Evolutionary conservation across 2,888 invertebrate genomes (phyloP).

Genomic region (Rhamphomyia laevipes): DNA sequence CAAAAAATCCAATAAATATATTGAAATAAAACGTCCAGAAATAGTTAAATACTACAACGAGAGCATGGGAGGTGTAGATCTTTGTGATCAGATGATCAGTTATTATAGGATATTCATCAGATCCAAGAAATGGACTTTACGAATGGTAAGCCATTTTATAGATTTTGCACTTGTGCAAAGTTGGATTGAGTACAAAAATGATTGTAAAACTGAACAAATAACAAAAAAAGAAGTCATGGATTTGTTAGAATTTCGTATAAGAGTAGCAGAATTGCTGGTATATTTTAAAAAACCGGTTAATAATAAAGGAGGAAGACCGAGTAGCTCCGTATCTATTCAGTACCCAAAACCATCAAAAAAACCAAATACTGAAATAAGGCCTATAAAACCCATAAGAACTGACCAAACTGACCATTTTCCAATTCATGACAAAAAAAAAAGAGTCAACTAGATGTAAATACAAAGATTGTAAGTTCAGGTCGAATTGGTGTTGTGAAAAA

Average conservation of each 20-base stretch:
- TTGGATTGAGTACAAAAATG: constrained; percentile 12
- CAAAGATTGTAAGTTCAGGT: too few relatives aligned
- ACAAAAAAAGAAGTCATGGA: constrained; percentile 3
- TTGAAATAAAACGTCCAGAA: constrained; percentile 17
- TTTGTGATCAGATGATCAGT: constrained; percentile 19
- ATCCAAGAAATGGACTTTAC: constrained; percentile 16
- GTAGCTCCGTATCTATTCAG: not conserved
- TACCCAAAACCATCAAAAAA: not conserved
- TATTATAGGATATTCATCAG: constrained; percentile 19
- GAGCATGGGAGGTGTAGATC: constrained; percentile 23
- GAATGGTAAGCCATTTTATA: constrained; percentile 16
- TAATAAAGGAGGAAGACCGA: not conserved
- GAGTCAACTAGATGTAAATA: not conserved
- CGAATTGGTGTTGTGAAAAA: too few relatives aligned
- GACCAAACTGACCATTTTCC: not conserved
- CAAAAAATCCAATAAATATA: constrained; percentile 15
- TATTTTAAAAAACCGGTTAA: not conserved
- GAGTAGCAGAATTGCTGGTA: not conserved
- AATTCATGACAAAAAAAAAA: not conserved
- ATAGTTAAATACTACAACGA: constrained; percentile 18
- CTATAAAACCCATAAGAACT: not conserved
- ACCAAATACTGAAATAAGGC: not conserved
- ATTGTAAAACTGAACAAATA: not conserved
- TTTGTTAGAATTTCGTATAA: constrained; percentile 2
- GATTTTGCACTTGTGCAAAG: constrained; percentile 14